phyloP scores from a whole-genome alignment of 2,797 vertebrate genomes.

The Triplophysa bombifrons region DNA sequence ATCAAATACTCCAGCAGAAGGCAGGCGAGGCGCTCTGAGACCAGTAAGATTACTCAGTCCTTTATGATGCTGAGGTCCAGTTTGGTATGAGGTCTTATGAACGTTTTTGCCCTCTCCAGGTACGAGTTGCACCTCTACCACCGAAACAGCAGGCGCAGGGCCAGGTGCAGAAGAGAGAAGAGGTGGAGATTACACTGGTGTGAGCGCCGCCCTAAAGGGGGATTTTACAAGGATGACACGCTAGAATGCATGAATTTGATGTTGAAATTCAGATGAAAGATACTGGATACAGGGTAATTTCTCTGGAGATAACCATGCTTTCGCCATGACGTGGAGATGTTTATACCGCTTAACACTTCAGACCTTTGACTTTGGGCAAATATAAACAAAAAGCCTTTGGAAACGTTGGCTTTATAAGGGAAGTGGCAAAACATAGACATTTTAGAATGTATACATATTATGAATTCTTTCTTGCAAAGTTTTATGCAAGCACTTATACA shows the following conservation, averaged over 20 bases:
- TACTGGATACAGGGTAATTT: slow-evolving; percentile 22
- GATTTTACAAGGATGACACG: slow-evolving; percentile 46
- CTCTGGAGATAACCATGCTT: slow-evolving; percentile 11
- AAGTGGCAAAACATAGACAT: slow-evolving; percentile 69
- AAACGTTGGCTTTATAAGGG: slow-evolving; percentile 72
- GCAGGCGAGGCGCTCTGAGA: slow-evolving; percentile 82
- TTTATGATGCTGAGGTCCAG: neutral
- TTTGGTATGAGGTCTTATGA: neutral
- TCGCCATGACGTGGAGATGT: too few species aligned
- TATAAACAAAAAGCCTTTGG: neutral
- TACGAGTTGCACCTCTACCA: slow-evolving; percentile 89
- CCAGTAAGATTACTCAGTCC: slow-evolving; percentile 81
- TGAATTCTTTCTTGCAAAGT: neutral
- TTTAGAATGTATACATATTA: neutral
- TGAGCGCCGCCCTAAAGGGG: slow-evolving; percentile 65
- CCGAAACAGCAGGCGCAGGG: slow-evolving; percentile 90
- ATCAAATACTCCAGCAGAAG: slow-evolving; percentile 81
- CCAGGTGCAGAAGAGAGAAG: slow-evolving; percentile 89
- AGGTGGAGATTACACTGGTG: slow-evolving; percentile 96
- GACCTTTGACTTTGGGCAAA: neutral
- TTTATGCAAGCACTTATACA: neutral
- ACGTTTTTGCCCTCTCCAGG: slow-evolving; percentile 72
- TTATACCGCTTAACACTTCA: neutral
- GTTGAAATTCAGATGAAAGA: neutral
- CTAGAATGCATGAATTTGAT: slow-evolving; percentile 36